These are phyloP conservation scores for Sebastes goodei DNA, from an alignment of 2,797 vertebrate genomes.

Conservation along the genomic window DNA sequence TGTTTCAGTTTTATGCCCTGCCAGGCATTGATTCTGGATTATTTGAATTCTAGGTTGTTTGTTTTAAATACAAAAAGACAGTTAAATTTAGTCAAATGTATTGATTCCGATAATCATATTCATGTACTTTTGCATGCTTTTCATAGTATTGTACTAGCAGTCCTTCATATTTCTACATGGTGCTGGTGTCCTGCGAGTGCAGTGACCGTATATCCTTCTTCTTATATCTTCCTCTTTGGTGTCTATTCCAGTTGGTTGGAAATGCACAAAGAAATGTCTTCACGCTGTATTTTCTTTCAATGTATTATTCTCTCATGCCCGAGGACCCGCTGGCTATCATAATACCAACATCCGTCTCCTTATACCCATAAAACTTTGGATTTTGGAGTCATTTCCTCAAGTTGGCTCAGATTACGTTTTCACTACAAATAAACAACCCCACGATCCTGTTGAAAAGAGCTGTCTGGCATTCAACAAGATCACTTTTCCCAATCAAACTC, in stretches of 20 bases:
- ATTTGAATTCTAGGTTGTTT: neutral
- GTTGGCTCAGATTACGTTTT: neutral
- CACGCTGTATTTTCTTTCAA: neutral
- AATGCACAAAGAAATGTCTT: neutral
- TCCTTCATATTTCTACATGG: no score
- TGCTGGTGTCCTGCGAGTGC: neutral
- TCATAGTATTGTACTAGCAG: neutral
- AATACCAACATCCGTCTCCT: neutral
- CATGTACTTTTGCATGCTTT: neutral
- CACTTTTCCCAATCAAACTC: neutral
- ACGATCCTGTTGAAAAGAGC: neutral
- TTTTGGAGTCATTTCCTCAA: constrained; percentile 13
- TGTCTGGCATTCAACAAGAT: neutral
- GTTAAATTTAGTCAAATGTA: neutral
- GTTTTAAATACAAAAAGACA: neutral
- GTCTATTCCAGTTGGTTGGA: neutral
- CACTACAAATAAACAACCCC: neutral
- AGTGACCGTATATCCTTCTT: neutral
- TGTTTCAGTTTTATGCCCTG: neutral
- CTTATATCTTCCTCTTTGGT: neutral
- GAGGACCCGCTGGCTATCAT: neutral
- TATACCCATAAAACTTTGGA: neutral
- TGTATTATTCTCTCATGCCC: neutral
- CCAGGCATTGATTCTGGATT: no score
- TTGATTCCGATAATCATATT: neutral